Base-by-base conservation (phyloP, 2,113 vertebrate genomes). In the Isichthys henryi region DNA sequence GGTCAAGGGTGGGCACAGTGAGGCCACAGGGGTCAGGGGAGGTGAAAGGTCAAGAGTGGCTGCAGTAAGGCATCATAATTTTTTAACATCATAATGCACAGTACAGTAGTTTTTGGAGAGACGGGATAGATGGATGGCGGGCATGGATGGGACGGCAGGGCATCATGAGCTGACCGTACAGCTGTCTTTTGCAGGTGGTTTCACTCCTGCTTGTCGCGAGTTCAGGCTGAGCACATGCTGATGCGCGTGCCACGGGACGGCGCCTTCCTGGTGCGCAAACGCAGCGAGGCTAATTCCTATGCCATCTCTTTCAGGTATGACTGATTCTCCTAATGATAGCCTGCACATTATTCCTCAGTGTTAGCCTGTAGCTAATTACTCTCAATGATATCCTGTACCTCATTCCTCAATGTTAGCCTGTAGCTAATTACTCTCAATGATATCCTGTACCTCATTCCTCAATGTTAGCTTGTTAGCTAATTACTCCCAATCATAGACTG, bases 161-260 rank as follows among this genome's bases (percentile, higher is more conserved):
- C 5, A 45, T 48, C 21, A 2, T 88, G 49, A 39, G 1, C 49
- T 43, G 88, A 56, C 88, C n/a, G n/a, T 7, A 8, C 1, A 10
- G 49, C 23, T 15, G 35, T 82, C 27, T 85, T 39, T 23, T 85
- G 1, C 91, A 97, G 97, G 95, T 97, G 97, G 97, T 97, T 94
- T 91, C 97, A 97, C 0, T 96, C 96, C 93, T 96, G 92, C 86
- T 91, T 97, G 92, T 95, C 96, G 0, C 96, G 97, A 0, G 95
- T 97, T 19, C 96, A 97, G 93, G 97, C 97, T 0, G 97, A 97
- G 91, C 97, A 97, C 94, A 97, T 97, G 97, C 91, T 97, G 92
- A 97, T 97, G 97, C 85, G 96, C 0, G 97, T 97, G 0, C 97
- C 97, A 0, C 92, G 97, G 74, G 97, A 97, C 0, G 97, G 97